Evolutionary conservation across 1,140 invertebrate genomes (phyloP), one percentile per base, ranked within the genome.

Genomic region (Trachymyrmex septentrionalis): DNA sequence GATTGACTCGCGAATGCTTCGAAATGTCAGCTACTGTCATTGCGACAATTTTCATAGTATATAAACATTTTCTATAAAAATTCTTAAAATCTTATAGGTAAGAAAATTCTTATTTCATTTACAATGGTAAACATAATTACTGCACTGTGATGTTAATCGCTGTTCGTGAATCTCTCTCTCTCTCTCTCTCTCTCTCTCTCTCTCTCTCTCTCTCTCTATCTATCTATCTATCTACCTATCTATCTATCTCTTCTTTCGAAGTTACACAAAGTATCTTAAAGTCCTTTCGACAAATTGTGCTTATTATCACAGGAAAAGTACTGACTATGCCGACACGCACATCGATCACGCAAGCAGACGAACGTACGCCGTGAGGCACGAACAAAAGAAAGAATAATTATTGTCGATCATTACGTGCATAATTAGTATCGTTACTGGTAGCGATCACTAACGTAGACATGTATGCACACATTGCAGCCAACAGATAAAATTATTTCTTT

Each of bases 361-460:
- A 82, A 55, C 53, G 64, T 55, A 53, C 78, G 80, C 67, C 24
- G 38, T 34, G 9, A 24, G 55, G 55, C 34, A 61, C 67, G 69
- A n/a, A 84, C 38, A 73, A 84, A 84, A 73, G 38, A 73, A 59
- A 61, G 66, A 57, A 55, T 84, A 84, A 84, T 84, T 84, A 73
- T 55, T 73, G 80, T 84, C 80, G 69, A 84, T 84, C 55, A 73
- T 84, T 84, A 84, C 55, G 67, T 30, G 55, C 21, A 38, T 84
- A 82, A 82, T 72, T 82, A 82, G 67, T 55, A 59, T 72, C 53
- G 48, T 72, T 55, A 81, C 50, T 55, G 19, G 64, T 30, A 44
- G 64, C 66, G 14, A 71, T 78, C 24, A 9, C 64, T 71, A 73
- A 73, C 55, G 19, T 34, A 44, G 67, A 82, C 27, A 67, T 44